Percentiles rank a stretch among this genome's conserved stretches.
Conservation (phyloP, 2,797 vertebrate genomes). For the Tokudaia muenninki region DNA sequence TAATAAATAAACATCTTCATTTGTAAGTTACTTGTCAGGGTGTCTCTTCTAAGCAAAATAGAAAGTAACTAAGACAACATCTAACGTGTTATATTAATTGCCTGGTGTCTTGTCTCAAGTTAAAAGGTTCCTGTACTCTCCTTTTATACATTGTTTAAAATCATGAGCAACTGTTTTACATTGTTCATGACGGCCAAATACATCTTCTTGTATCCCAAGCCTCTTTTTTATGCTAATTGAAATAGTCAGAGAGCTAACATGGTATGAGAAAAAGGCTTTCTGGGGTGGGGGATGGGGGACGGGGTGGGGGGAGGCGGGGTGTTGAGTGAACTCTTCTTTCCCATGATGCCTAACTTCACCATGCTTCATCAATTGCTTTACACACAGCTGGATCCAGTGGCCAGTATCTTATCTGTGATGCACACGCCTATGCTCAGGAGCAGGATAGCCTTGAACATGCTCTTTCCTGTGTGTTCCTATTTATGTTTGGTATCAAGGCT, state of each 20-base stretch:
- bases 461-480: slow-evolving; percentile 8
- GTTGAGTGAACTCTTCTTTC: slow-evolving; percentile 46
- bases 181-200: not conserved
- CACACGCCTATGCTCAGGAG: not conserved
- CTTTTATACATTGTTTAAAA: slow-evolving; percentile 49
- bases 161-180: not conserved
- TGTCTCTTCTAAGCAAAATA: not conserved
- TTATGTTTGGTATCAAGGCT: slow-evolving; percentile 10
- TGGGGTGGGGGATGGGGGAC: not conserved
- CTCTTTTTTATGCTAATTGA: slow-evolving; percentile 41
- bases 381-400: not conserved
- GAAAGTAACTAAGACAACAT: not conserved
- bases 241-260: slow-evolving; percentile 26
- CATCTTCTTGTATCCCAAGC: not conserved
- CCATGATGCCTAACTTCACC: slow-evolving; percentile 8
- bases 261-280: not conserved
- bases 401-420: slow-evolving; percentile 34
- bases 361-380: slow-evolving; percentile 9
- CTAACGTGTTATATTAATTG: slow-evolving; percentile 6
- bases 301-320: no score
- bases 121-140: slow-evolving; percentile 17
- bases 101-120: not conserved
- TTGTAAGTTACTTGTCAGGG: not conserved
- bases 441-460: slow-evolving; percentile 13
- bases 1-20: not conserved